These are phyloP conservation scores for Drosophila cognata DNA, from an alignment of 2,888 invertebrate genomes.

Conservation along the genomic window DNA sequence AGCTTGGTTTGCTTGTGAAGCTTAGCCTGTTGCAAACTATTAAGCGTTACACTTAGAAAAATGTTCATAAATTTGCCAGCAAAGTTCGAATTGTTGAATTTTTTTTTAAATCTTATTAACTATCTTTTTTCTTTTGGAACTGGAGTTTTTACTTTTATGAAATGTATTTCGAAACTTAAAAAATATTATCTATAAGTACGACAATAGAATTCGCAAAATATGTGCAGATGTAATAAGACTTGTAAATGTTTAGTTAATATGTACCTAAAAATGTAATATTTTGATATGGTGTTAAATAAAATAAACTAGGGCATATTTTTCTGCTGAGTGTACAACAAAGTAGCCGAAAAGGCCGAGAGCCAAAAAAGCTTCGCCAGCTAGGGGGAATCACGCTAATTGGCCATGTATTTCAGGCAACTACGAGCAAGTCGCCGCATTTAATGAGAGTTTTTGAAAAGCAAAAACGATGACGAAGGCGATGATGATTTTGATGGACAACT, in stretches of 20 bases:
- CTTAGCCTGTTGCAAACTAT: slow-evolving; percentile 49
- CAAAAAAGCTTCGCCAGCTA: slow-evolving; percentile 18
- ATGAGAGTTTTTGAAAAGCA: slow-evolving; percentile 67
- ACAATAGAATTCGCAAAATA: neutral
- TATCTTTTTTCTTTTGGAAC: neutral
- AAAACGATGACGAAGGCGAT: slow-evolving; percentile 30
- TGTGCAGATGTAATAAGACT: neutral
- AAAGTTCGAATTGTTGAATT: no score
- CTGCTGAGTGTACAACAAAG: slow-evolving; percentile 37
- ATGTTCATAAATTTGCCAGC: no score
- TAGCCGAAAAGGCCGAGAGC: slow-evolving; percentile 20
- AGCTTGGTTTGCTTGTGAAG: slow-evolving; percentile 4
- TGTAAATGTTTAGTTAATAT: neutral
- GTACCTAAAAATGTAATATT: neutral
- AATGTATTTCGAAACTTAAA: neutral
- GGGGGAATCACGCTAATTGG: slow-evolving; percentile 73
- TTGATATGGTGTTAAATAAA: neutral
- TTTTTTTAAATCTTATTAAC: neutral
- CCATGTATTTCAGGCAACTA: slow-evolving; percentile 68
- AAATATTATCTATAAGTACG: neutral
- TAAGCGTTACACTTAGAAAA: slow-evolving; percentile 39
- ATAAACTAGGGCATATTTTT: neutral
- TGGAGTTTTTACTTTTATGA: neutral
- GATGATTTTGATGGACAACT: slow-evolving; percentile 19
- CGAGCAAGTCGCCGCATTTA: slow-evolving; percentile 70